Evolutionary conservation across 2,888 invertebrate genomes (phyloP).

Genomic region (Patella ulyssiponensis): DNA sequence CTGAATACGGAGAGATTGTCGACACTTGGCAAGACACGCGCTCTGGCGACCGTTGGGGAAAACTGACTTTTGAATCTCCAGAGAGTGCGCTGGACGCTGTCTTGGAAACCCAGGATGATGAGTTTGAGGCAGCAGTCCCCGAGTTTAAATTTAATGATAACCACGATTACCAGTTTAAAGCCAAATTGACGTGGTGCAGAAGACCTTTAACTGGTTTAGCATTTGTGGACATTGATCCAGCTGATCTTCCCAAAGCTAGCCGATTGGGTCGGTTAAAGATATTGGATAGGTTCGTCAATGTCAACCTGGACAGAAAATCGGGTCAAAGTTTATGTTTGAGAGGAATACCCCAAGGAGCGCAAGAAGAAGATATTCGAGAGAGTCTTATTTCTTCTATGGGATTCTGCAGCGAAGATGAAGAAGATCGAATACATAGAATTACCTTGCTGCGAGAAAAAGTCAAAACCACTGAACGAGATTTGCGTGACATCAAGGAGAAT

Average conservation of each 20-base stretch:
- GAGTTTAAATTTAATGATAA: conserved; percentile 26
- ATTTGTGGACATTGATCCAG: conserved; percentile 45
- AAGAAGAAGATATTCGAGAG: conserved; percentile 38
- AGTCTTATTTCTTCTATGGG: conserved; percentile 8
- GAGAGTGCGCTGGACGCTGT: conserved; percentile 36
- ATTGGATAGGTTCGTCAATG: conserved; percentile 12
- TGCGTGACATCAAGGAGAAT: conserved; percentile 18
- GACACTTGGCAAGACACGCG: conserved; percentile 33
- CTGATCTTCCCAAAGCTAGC: conserved; percentile 27
- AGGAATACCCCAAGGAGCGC: conserved; percentile 26
- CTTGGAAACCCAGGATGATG: conserved; percentile 31
- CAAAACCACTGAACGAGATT: conserved; percentile 5
- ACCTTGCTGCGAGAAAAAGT: conserved; percentile 14
- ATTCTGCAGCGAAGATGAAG: background rate
- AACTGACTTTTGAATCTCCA: conserved; percentile 41
- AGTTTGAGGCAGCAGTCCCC: conserved; percentile 37
- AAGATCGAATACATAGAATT: conserved; percentile 8
- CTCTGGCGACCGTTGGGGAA: conserved; percentile 47
- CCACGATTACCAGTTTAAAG: conserved; percentile 35
- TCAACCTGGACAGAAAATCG: conserved; percentile 20
- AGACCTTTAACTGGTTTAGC: conserved; percentile 48
- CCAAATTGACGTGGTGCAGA: conserved; percentile 51
- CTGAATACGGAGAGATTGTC: conserved; percentile 42
- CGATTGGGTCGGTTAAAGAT: background rate
- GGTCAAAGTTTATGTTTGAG: conserved; percentile 25